Base-by-base conservation (phyloP, 1,140 invertebrate genomes). In the Caenorhabditis inopinata region DNA sequence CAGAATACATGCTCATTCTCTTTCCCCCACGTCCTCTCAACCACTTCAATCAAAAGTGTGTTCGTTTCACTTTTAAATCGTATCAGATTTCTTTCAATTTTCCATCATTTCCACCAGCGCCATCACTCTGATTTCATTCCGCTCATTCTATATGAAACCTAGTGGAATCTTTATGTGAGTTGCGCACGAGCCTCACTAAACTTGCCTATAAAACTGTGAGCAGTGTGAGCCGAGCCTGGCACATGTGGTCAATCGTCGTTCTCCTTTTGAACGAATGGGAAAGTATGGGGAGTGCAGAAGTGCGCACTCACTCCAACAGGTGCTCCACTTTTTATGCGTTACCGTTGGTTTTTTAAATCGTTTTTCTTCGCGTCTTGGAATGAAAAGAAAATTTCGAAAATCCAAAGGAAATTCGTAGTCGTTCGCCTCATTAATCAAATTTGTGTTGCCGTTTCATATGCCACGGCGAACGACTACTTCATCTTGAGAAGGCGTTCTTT, bases 31-130 rank as follows among this genome's bases (percentile, higher is more conserved):
- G n/a, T n/a, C n/a, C n/a, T 38, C 27, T 38, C 29, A 68, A 68
- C 58, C 58, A 68, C 58, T 68, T 68, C 58, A 68, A 68, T 68
- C 58, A 68, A 25, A 68, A 68, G 58, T 68, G 58, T 68, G 58
- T 68, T 68, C 38, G 38, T 42, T 42, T 42, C 58, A 42, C 16
- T 68, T 35, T 38, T n/a, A 68, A 68, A 68, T 68, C 58, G 38
- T 68, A 29, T 68, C 58, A 68, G 58, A 68, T 68, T 68, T 68
- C 58, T 68, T 68, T 68, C 29, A 21, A 68, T 38, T 68, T 68
- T 68, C n/a, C 58, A 68, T 68, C 58, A 68, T 38, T 25, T 68
- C 38, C n/a, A n/a, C 11, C n/a, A n/a, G n/a, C n/a, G n/a, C n/a
- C n/a, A n/a, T n/a, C n/a, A n/a, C 25, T 68, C 58, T 9, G 23